Evolutionary conservation across 2,888 invertebrate genomes (phyloP).

Genomic region (Oxyteleia sp.): DNA sequence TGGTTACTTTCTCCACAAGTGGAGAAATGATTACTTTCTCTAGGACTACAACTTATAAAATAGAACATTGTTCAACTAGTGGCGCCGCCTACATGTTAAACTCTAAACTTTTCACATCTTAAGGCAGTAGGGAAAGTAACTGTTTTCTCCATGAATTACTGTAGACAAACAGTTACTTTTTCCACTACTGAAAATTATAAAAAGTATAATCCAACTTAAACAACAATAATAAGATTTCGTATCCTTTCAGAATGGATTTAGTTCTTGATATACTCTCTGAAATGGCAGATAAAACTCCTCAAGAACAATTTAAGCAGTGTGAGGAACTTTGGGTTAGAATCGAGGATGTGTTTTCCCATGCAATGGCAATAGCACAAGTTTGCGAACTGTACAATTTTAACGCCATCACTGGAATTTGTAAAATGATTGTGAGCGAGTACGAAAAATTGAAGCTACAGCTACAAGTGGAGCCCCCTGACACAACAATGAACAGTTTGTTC

Average conservation of each 20-base stretch:
- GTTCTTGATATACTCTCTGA: slow-evolving; percentile 83
- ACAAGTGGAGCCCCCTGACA: slow-evolving; percentile 85
- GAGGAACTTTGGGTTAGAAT: slow-evolving; percentile 83
- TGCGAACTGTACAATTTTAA: slow-evolving; percentile 85
- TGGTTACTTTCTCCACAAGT: too few relatives aligned
- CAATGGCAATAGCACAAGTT: slow-evolving; percentile 87
- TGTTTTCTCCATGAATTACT: too few relatives aligned
- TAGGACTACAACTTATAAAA: too few relatives aligned
- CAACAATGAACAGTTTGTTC: slow-evolving; percentile 89
- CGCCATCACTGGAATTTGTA: slow-evolving; percentile 86
- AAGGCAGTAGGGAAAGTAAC: too few relatives aligned
- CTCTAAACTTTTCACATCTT: too few relatives aligned
- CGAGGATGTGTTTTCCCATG: slow-evolving; percentile 86
- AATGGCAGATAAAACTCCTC: slow-evolving; percentile 78
- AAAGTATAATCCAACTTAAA: too few relatives aligned
- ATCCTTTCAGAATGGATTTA: slow-evolving; percentile 84
- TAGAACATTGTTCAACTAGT: too few relatives aligned
- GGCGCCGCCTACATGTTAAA: too few relatives aligned
- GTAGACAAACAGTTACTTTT: too few relatives aligned
- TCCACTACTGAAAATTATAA: too few relatives aligned
- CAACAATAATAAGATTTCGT: too few relatives aligned
- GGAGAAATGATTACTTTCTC: too few relatives aligned
- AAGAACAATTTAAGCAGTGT: slow-evolving; percentile 80
- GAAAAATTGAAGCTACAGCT: slow-evolving; percentile 85
- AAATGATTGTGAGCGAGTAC: slow-evolving; percentile 86